A percentile compares a stretch with the other conserved stretches of the same genome.
These are phyloP conservation scores for Seriola aureovittata DNA, from an alignment of 2,113 vertebrate genomes.

Conservation along the genomic window DNA sequence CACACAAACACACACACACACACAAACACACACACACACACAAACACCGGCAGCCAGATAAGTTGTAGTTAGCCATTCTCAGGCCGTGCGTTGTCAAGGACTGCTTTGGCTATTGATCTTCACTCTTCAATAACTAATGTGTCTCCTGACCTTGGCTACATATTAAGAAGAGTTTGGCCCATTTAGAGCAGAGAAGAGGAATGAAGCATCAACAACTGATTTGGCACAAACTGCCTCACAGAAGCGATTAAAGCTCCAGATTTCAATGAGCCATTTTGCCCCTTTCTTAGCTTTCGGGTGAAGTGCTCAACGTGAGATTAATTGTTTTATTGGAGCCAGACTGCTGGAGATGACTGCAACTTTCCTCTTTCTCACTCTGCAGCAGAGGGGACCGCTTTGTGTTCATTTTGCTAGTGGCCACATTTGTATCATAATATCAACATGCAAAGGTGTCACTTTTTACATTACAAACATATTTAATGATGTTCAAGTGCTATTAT, in stretches of 20 bases:
- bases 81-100: constrained; percentile 52
- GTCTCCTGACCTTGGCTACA: constrained; percentile 74
- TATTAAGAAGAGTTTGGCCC: constrained; percentile 60
- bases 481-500: neutral
- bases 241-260: constrained; percentile 63
- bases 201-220: constrained; percentile 74
- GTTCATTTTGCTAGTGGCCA: neutral
- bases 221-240: constrained; percentile 67
- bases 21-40: neutral
- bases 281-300: constrained; percentile 40
- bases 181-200: constrained; percentile 53
- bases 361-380: neutral
- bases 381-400: neutral
- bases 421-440: neutral
- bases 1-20: constrained; percentile 1
- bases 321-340: constrained; percentile 44
- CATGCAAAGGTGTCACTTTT: neutral
- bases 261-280: constrained; percentile 60
- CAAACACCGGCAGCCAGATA: constrained; percentile 1
- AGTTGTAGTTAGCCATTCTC: constrained; percentile 62
- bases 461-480: neutral
- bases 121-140: constrained; percentile 73
- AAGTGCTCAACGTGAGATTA: constrained; percentile 54
- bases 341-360: constrained; percentile 9
- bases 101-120: constrained; percentile 78